These are phyloP conservation scores for Falcaria lacertinaria DNA, from an alignment of 2,888 invertebrate genomes.

Conservation along the genomic window DNA sequence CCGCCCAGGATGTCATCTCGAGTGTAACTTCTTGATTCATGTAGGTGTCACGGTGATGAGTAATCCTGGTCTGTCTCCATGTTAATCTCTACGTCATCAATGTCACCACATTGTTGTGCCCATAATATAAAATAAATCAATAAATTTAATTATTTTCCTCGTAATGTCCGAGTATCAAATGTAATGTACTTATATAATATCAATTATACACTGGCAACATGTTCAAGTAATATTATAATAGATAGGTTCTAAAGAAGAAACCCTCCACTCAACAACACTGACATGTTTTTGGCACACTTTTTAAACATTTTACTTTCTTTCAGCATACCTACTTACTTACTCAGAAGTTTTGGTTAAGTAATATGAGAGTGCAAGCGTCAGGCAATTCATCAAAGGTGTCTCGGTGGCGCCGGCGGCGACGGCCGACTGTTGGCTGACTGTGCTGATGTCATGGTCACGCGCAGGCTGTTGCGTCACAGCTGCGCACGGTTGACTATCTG, in stretches of 20 bases:
- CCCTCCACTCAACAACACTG: too few relatives aligned
- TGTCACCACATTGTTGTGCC: too few relatives aligned
- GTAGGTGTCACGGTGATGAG: neutral
- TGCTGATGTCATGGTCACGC: conserved; percentile 66
- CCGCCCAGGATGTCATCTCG: neutral
- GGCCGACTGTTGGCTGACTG: conserved; percentile 23
- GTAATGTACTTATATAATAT: too few relatives aligned
- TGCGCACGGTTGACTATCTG: conserved; percentile 16
- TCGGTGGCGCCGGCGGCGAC: conserved; percentile 31
- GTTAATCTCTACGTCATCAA: neutral
- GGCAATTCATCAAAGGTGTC: conserved; percentile 50
- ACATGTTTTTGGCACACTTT: conserved; percentile 9
- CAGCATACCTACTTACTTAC: conserved; percentile 15
- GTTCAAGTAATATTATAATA: too few relatives aligned
- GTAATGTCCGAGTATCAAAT: too few relatives aligned
- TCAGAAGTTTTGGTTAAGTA: conserved; percentile 10
- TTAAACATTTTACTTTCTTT: conserved; percentile 8
- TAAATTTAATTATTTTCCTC: too few relatives aligned
- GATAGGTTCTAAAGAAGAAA: too few relatives aligned
- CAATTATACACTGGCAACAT: too few relatives aligned
- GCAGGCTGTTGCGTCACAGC: conserved; percentile 51
- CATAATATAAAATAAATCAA: too few relatives aligned
- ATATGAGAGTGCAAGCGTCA: neutral
- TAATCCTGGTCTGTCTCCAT: neutral
- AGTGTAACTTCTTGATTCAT: neutral